A percentile compares a stretch with the other conserved stretches of the same genome.
Conservation (phyloP, 2,113 vertebrate species). For the Isichthys henryi region DNA sequence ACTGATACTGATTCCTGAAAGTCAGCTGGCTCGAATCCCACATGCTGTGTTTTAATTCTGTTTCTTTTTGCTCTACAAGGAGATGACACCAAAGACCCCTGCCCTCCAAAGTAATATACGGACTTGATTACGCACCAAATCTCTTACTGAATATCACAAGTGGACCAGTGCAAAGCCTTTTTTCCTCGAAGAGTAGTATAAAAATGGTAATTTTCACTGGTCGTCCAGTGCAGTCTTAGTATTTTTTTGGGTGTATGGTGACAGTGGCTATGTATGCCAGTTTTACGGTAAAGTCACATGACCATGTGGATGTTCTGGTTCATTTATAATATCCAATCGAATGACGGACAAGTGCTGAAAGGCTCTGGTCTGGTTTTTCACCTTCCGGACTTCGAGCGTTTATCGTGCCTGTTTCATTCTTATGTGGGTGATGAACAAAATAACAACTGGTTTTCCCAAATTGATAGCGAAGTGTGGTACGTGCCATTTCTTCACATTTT, state of each 20-base stretch:
- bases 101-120: background rate
- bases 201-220: background rate
- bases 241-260: background rate
- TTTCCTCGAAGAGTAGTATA: background rate
- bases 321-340: background rate
- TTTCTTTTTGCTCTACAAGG: background rate
- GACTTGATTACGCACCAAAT: background rate
- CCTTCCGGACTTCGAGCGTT: background rate
- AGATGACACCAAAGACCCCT: constrained; percentile 14
- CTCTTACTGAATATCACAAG: background rate
- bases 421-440: background rate
- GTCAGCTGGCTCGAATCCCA: background rate
- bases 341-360: background rate
- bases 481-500: background rate
- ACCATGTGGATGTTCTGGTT: background rate
- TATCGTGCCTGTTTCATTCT: background rate
- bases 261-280: background rate
- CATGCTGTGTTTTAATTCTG: background rate
- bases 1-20: background rate
- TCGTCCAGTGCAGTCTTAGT: background rate
- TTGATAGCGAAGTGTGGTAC: background rate
- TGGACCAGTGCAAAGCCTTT: background rate
- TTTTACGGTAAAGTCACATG: background rate
- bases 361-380: background rate
- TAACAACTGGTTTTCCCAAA: background rate